Conservation (phyloP, 1,140 invertebrate genomes). For the Plectrocnemia conspersa region DNA sequence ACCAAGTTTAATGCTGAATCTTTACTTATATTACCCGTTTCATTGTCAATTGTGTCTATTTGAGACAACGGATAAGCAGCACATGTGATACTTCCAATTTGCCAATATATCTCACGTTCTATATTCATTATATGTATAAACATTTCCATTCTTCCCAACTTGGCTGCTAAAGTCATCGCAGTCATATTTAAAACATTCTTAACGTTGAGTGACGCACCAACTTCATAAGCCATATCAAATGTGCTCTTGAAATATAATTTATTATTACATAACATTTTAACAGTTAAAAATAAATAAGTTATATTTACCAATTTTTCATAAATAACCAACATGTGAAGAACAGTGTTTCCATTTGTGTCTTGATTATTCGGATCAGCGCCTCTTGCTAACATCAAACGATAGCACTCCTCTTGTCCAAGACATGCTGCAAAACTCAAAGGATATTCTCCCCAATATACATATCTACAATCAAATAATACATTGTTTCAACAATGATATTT, state of each 20-base stretch:
- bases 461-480: constrained; percentile 55
- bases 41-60: constrained; percentile 92
- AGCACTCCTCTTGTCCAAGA: constrained; percentile 95
- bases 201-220: constrained; percentile 79
- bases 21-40: constrained; percentile 87
- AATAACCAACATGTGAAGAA: constrained; percentile 94
- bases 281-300: constrained; percentile 7
- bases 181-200: constrained; percentile 86
- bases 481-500: too few relatives aligned
- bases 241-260: constrained; percentile 63
- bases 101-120: constrained; percentile 94
- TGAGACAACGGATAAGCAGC: constrained; percentile 94
- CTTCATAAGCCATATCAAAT: constrained; percentile 92
- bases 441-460: constrained; percentile 98
- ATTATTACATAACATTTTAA: constrained; percentile 6
- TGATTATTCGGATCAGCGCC: constrained; percentile 93
- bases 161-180: constrained; percentile 89
- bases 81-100: constrained; percentile 91
- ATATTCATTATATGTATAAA: constrained; percentile 95
- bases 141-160: constrained; percentile 87
- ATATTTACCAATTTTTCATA: constrained; percentile 79
- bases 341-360: constrained; percentile 97
- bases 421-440: constrained; percentile 94
- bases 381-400: constrained; percentile 85
- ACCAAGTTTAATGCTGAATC: constrained; percentile 94